Percentiles rank a stretch among this genome's conserved stretches.
These are phyloP conservation scores for Drosophila longiperda DNA, from an alignment of 2,888 invertebrate genomes.

Conservation along the genomic window DNA sequence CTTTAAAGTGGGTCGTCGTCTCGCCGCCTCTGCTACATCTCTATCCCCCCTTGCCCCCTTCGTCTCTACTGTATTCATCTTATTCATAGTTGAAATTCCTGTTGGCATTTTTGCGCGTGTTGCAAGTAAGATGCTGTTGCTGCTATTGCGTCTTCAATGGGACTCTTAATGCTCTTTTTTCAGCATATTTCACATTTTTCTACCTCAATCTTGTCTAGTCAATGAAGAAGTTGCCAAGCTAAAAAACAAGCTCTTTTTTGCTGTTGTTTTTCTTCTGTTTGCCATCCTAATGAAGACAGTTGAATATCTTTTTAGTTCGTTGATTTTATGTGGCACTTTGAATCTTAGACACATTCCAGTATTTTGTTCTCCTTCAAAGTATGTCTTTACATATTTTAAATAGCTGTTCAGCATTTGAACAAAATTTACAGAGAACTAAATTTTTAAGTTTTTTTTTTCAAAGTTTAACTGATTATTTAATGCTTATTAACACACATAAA, in stretches of 20 bases:
- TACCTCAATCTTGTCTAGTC: not conserved
- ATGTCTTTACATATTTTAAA: not conserved
- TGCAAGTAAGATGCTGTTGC: slow-evolving; percentile 12
- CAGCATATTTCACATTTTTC: slow-evolving; percentile 32
- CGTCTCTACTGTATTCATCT: not conserved
- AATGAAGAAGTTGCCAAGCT: not conserved
- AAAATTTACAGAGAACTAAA: too few relatives aligned
- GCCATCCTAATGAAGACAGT: not conserved
- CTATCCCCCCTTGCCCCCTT: not conserved
- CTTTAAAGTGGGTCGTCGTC: slow-evolving; percentile 44
- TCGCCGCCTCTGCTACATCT: slow-evolving; percentile 21
- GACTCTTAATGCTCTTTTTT: slow-evolving; percentile 33
- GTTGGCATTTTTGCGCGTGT: slow-evolving; percentile 36
- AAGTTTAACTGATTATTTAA: too few relatives aligned
- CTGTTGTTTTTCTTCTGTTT: not conserved
- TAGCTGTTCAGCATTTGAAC: not conserved
- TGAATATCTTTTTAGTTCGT: not conserved
- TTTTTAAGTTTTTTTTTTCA: not conserved
- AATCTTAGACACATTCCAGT: not conserved
- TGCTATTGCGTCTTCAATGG: slow-evolving; percentile 1
- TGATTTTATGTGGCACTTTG: not conserved
- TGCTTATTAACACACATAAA: not conserved
- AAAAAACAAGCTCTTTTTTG: not conserved
- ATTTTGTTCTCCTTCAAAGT: not conserved
- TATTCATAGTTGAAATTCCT: slow-evolving; percentile 51